Percentiles rank a stretch among this genome's conserved stretches.
phyloP scores from a whole-genome alignment of 2,113 vertebrate species.

The Lycaon pictus region DNA sequence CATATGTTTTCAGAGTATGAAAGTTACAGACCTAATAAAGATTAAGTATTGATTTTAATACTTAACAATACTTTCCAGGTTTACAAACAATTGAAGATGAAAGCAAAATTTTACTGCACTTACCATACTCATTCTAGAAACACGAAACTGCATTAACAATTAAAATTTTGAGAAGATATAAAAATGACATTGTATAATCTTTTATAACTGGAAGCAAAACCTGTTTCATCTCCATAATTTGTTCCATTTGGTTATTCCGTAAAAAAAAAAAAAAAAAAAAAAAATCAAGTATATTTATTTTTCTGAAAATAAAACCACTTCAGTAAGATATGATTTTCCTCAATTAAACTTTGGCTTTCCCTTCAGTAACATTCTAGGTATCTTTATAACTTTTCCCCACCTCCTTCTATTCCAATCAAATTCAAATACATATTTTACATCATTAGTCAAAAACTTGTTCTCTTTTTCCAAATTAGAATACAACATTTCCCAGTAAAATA shows the following conservation, averaged over 20 bases:
- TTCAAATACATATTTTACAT: background rate
- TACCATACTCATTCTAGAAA: background rate
- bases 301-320: constrained; percentile 14
- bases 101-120: background rate
- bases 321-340: background rate
- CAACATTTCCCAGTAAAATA: background rate
- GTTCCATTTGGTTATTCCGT: background rate
- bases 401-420: background rate
- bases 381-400: background rate
- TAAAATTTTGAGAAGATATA: constrained; percentile 2
- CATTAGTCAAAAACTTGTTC: background rate
- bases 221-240: background rate
- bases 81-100: background rate
- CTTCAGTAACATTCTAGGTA: no score
- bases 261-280: background rate
- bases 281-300: background rate
- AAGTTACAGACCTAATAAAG: background rate
- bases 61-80: background rate
- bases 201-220: background rate
- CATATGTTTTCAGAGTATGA: background rate
- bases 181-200: background rate
- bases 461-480: background rate
- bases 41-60: background rate
- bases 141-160: background rate
- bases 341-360: background rate